These are phyloP conservation scores for Epicampocera succincta DNA, from an alignment of 2,888 invertebrate genomes.

Conservation along the genomic window DNA sequence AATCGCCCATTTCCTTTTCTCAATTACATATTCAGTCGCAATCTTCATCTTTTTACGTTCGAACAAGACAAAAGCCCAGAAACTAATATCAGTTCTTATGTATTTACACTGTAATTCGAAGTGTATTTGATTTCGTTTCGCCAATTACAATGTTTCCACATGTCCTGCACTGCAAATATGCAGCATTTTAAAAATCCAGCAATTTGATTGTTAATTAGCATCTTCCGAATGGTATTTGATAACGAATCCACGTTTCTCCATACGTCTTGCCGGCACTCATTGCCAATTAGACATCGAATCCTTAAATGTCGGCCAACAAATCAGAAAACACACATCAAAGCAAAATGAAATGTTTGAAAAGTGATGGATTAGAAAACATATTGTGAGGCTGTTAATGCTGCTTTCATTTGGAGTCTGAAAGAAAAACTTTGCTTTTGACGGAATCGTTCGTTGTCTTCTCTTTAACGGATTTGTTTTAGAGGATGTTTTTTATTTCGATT, in stretches of 20 bases:
- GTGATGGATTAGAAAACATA: neutral
- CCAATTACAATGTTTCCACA: neutral
- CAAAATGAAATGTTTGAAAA: constrained; percentile 3
- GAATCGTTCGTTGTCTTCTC: neutral
- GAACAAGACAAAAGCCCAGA: too few relatives aligned
- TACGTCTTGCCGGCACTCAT: neutral
- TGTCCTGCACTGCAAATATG: constrained; percentile 3
- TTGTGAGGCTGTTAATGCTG: constrained; percentile 3
- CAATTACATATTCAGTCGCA: too few relatives aligned
- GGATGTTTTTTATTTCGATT: constrained; percentile 25
- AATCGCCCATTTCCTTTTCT: too few relatives aligned
- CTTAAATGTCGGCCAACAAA: neutral
- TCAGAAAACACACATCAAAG: neutral
- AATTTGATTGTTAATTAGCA: constrained; percentile 32
- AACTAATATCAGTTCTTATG: too few relatives aligned
- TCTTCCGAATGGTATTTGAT: constrained; percentile 16
- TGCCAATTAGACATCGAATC: constrained; percentile 9
- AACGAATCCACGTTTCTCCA: constrained; percentile 21
- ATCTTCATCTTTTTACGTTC: too few relatives aligned
- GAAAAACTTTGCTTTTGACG: neutral
- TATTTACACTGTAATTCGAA: neutral
- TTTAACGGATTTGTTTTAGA: neutral
- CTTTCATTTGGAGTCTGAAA: neutral
- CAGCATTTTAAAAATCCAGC: constrained; percentile 1
- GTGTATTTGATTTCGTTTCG: neutral